phyloP scores from a whole-genome alignment of 2,888 invertebrate species.

The Cephus spinipes region DNA sequence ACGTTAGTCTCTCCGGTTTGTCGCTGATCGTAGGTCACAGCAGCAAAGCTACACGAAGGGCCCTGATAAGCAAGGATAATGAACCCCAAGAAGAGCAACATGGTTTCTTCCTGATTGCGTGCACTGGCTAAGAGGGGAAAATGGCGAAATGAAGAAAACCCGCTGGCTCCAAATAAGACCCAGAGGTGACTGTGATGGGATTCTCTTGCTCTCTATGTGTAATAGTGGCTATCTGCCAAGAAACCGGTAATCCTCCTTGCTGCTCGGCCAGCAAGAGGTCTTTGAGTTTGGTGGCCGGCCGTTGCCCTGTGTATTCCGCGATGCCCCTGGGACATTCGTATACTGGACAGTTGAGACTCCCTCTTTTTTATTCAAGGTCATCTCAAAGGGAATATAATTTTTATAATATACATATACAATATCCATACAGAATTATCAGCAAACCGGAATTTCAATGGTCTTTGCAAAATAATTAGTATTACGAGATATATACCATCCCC shows the following conservation, averaged over 20 bases:
- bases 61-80: conserved; percentile 65
- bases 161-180: conserved; percentile 17
- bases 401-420: neutral
- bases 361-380: neutral
- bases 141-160: conserved; percentile 11
- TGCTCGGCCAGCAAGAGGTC: neutral
- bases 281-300: conserved; percentile 5
- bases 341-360: neutral
- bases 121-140: neutral
- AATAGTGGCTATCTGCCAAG: conserved; percentile 27
- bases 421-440: neutral
- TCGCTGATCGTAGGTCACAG: conserved; percentile 74
- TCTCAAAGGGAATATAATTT: neutral
- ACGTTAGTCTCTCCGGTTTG: conserved; percentile 85
- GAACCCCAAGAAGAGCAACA: conserved; percentile 65
- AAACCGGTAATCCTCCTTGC: conserved; percentile 40
- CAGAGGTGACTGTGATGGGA: conserved; percentile 17
- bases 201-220: conserved; percentile 10
- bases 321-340: neutral
- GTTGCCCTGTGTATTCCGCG: conserved; percentile 4
- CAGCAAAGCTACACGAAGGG: conserved; percentile 59
- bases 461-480: neutral
- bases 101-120: neutral
- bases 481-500: neutral
- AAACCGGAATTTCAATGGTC: neutral